Conservation (phyloP, 2,888 invertebrate genomes). For the Metacarcinus magister region DNA sequence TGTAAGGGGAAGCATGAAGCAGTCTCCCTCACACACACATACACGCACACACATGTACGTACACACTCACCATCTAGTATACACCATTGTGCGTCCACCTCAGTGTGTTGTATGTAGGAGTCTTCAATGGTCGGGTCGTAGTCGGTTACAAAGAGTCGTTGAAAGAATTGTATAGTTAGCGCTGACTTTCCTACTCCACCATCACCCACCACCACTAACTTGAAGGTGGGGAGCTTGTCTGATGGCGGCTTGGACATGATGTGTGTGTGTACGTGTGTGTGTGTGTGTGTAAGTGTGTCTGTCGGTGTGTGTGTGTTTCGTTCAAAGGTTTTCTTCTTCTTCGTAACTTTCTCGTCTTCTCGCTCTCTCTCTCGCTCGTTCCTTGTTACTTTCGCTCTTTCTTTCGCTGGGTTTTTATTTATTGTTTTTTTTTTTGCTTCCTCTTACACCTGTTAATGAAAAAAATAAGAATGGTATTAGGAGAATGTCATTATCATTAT, state of each 20-base stretch:
- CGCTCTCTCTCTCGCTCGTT: background rate
- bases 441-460: too few relatives aligned
- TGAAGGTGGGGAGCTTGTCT: constrained; percentile 88
- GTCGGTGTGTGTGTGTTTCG: background rate
- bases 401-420: background rate
- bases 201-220: constrained; percentile 96
- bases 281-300: background rate
- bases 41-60: background rate
- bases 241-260: constrained; percentile 84
- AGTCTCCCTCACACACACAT: constrained; percentile 85
- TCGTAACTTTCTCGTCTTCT: background rate
- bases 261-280: constrained; percentile 40
- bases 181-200: constrained; percentile 98
- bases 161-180: constrained; percentile 98
- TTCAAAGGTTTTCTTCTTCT: background rate
- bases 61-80: constrained; percentile 91
- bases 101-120: constrained; percentile 96
- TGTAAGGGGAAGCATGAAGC: constrained; percentile 89
- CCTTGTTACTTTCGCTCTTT: background rate
- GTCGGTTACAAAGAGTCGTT: constrained; percentile 96
- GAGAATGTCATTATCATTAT: too few relatives aligned
- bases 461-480: too few relatives aligned
- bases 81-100: constrained; percentile 96
- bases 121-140: constrained; percentile 98
- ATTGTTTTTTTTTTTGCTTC: too few relatives aligned